phyloP scores from a whole-genome alignment of 2,113 vertebrate species.

The Tursiops truncatus region DNA sequence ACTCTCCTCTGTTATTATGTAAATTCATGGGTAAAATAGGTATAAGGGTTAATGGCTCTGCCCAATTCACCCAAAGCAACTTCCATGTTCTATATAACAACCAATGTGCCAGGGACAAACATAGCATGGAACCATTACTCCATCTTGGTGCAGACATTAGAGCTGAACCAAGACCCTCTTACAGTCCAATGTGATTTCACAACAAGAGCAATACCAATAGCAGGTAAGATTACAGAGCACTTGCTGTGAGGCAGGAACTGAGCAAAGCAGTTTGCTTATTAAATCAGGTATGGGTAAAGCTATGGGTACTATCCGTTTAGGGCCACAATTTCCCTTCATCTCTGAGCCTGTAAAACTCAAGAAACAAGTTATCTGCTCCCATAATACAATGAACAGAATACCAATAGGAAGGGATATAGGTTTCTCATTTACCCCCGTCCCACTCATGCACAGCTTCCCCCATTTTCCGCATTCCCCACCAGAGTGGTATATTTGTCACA shows the following conservation, averaged over 20 bases:
- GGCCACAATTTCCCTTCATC: background rate
- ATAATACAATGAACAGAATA: background rate
- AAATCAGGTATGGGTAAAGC: background rate
- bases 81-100: background rate
- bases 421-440: background rate
- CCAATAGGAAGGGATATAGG: background rate
- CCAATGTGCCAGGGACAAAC: background rate
- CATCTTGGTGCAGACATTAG: background rate
- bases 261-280: background rate
- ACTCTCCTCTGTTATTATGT: background rate
- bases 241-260: background rate
- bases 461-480: background rate
- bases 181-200: background rate
- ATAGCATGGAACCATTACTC: background rate
- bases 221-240: background rate
- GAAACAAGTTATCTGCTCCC: background rate
- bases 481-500: background rate
- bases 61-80: background rate
- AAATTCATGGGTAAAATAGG: background rate
- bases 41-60: background rate
- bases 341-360: background rate
- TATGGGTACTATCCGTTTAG: too few species aligned
- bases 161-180: background rate
- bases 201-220: background rate
- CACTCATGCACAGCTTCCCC: background rate